Evolutionary conservation across 2,797 vertebrate species (phyloP), one percentile per base, ranked within the genome.

Genomic region (Squalus acanthias): DNA sequence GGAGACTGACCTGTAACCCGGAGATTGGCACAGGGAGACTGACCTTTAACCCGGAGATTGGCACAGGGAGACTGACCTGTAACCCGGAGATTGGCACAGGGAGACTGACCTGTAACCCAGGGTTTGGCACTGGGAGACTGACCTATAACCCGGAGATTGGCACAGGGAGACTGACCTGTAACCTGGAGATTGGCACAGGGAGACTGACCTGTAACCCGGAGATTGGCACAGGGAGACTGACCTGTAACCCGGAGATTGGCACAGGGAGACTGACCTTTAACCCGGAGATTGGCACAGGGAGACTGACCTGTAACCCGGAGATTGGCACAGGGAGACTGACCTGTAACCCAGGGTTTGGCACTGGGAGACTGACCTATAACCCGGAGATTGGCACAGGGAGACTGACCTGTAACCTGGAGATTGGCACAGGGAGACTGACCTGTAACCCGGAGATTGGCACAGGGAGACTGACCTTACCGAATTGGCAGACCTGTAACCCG

Each of bases 181-280:
- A 96, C 96, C 95, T 89, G 96, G 89, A 72, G 69, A 50, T 15
- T 87, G n/a, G 95, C 57, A 63, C 87, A 96, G 96, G 95, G 96
- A 95, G 96, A 96, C 76, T 96, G 96, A 87, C 33, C 1, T 22
- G 20, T 96, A 96, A 87, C 13, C 8, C 7, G 20, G 46, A 15
- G 96, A 96, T 96, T 96, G 96, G 67, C 96, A 96, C 96, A 94
- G 96, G 57, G 79, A 89, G 96, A 96, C n/a, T 79, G 95, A 63
- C 50, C 87, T 74, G 60, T 79, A 88, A 63, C 50, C 87, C 65
- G 60, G 95, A 57, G 95, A 39, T 6, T 29, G 79, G 26, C 7
- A 74, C 0, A 74, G 72, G 5, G 72, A 26, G 69, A 24, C 20
- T 22, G 69, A 26, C 57, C 57, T 57, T 0, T 57, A 57, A 57